phyloP scores from a whole-genome alignment of 2,113 vertebrate genomes.

The Syngnathoides biaculeatus region DNA sequence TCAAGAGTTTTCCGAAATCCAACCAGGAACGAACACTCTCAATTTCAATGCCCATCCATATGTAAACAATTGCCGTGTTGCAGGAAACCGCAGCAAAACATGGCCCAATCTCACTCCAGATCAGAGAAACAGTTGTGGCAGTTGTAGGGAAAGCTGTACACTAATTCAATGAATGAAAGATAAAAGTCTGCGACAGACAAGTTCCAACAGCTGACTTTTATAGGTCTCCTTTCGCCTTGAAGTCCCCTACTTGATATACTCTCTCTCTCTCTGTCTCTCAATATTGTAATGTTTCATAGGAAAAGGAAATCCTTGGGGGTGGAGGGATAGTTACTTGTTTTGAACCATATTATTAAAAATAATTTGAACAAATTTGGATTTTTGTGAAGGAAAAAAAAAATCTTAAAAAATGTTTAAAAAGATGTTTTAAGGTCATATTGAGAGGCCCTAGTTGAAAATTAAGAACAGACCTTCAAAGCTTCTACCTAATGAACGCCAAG shows the following conservation, averaged over 20 bases:
- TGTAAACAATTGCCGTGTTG: conserved; percentile 60
- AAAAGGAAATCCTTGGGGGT: too few relatives aligned
- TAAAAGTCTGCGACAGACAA: conserved; percentile 67
- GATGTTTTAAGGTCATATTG: not conserved
- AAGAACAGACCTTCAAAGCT: not conserved
- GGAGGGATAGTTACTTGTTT: not conserved
- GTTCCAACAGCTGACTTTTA: conserved; percentile 68
- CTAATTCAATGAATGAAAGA: conserved; percentile 72
- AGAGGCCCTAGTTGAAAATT: not conserved
- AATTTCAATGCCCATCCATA: conserved; percentile 37
- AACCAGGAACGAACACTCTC: too few relatives aligned
- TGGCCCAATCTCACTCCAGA: conserved; percentile 62
- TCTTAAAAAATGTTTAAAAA: not conserved
- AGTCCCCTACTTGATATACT: conserved; percentile 57
- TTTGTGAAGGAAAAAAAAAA: not conserved
- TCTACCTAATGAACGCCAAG: not conserved
- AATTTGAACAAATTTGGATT: too few relatives aligned
- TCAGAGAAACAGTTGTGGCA: conserved; percentile 71
- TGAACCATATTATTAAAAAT: too few relatives aligned
- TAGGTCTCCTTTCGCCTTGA: conserved; percentile 73
- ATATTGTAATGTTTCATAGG: too few relatives aligned
- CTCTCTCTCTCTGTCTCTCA: conserved; percentile 16
- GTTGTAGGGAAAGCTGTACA: conserved; percentile 68
- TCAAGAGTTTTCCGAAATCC: too few relatives aligned
- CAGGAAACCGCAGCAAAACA: conserved; percentile 52